Percentiles rank a stretch among this genome's conserved stretches.
These are phyloP conservation scores for Coturnix japonica DNA, from an alignment of 2,113 vertebrate genomes.

Conservation along the genomic window DNA sequence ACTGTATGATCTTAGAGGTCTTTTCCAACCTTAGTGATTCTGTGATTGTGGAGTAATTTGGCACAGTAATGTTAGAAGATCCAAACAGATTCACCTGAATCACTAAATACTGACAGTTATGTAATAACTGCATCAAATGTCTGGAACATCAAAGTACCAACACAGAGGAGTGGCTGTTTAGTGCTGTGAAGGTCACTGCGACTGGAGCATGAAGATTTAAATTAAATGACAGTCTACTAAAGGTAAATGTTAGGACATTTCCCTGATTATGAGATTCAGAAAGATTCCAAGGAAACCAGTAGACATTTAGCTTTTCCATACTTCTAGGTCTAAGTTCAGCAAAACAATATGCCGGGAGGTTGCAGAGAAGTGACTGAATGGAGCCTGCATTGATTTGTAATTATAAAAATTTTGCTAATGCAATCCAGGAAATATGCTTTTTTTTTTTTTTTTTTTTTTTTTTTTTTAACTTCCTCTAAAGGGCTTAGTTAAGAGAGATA, in stretches of 20 bases:
- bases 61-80: not conserved
- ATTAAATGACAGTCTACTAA: not conserved
- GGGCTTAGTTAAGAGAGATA: not conserved
- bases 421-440: not conserved
- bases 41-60: not conserved
- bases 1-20: no score
- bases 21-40: no score
- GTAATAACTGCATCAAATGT: not conserved
- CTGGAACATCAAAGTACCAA: not conserved
- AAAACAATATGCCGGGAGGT: not conserved
- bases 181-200: not conserved
- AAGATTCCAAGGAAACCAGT: not conserved
- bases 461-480: not conserved
- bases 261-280: not conserved
- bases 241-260: not conserved
- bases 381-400: not conserved
- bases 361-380: not conserved
- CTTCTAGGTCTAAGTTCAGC: not conserved
- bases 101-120: not conserved
- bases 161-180: not conserved
- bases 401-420: not conserved
- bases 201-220: not conserved
- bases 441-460: not conserved
- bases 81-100: not conserved
- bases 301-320: not conserved